Evolutionary conservation across 35 echinoderm and acorn worm species (phyloP), one percentile per base, ranked within the genome.

Genomic region (Apostichopus californicus): DNA sequence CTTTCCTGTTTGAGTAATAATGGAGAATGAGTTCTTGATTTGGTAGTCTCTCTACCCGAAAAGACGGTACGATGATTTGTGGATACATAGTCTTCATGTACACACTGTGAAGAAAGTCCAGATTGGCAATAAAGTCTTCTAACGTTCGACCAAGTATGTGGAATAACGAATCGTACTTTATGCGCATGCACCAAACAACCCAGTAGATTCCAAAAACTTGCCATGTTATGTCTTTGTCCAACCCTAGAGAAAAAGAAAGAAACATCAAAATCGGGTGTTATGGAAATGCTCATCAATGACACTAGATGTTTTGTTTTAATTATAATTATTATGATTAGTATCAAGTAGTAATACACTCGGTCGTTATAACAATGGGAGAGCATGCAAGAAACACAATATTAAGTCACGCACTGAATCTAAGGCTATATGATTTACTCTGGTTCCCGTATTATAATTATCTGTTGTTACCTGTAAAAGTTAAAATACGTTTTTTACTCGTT

Each of bases 31-130:
- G 63, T 5, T 86, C 77, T 1, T 89, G 77, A 52, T 98, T 92
- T 3, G 87, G 66, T 8, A 91, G 66, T 55, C 92, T 86, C 58
- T 98, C 96, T 5, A 95, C 96, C 25, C 94, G 25, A 78, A 98
- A 98, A 0, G 94, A 95, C 4, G 96, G 96, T 60, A 95, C 96
- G 3, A 87, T 95, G 92, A 98, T 98, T 10, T 93, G 73, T 8
- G 96, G 94, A 57, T 98, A 98, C 92, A 95, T 98, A 2, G 94
- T 98, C 80, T 93, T 95, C 94, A 98, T 95, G 88, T 98, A 95
- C 12, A 98, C 96, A 57, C 94, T 98, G 85, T 95, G 94, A 14
- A 95, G 80, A 60, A 95, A 98, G 64, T 98, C 96, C 20, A 98
- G 78, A 65, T 92, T 95, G 6, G 87, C 28, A 11, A 95, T 73